A percentile compares a stretch with the other conserved stretches of the same genome.
phyloP scores from a whole-genome alignment of 2,113 vertebrate species.

The Tringa solitaria region DNA sequence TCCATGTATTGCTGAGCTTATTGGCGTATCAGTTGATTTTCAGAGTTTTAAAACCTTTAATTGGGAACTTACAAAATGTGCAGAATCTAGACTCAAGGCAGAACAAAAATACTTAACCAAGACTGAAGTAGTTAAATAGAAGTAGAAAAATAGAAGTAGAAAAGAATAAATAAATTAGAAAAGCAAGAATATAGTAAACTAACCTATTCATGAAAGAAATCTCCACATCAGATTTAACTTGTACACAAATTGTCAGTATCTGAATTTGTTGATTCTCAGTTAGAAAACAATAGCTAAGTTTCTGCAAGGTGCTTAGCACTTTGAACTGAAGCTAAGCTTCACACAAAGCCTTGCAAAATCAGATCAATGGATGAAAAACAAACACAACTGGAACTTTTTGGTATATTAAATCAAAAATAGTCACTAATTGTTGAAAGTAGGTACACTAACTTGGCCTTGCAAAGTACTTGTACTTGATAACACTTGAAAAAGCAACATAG shows the following conservation, averaged over 20 bases:
- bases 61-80: not conserved
- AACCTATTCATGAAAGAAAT: not conserved
- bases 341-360: not conserved
- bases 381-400: not conserved
- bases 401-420: not conserved
- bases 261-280: not conserved
- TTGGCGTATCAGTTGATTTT: not conserved
- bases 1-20: not conserved
- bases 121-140: not conserved
- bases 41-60: not conserved
- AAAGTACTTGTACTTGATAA: not conserved
- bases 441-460: not conserved
- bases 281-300: not conserved
- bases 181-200: not conserved
- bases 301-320: not conserved
- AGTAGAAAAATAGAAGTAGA: not conserved
- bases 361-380: not conserved
- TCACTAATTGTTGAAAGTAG: not conserved
- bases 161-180: not conserved
- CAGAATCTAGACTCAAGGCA: not conserved
- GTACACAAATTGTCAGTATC: not conserved
- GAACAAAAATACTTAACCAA: not conserved
- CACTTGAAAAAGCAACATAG: not conserved
- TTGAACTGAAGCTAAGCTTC: not conserved
- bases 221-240: not conserved